These are phyloP conservation scores for Cecropterus lyciades DNA, from an alignment of 1,140 invertebrate species.

Conservation along the genomic window DNA sequence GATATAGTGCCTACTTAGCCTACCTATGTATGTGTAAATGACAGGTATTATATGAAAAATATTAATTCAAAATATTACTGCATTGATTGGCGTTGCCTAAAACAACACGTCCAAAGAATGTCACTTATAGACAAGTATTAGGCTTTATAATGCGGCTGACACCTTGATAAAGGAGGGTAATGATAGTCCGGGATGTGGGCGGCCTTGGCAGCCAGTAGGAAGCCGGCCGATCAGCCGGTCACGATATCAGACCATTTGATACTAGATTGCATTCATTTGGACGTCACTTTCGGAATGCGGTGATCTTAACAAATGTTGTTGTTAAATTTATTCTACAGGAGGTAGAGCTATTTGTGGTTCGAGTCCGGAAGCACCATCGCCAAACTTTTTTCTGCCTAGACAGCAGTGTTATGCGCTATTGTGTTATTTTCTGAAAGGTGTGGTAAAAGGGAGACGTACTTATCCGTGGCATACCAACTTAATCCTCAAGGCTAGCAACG, in stretches of 20 bases:
- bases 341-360: no score
- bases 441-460: no score
- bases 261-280: constrained; percentile 23
- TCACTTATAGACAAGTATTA: constrained; percentile 11
- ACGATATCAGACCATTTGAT: constrained; percentile 35
- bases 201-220: constrained; percentile 39
- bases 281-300: constrained; percentile 20
- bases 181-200: constrained; percentile 38
- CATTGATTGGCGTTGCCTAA: neutral
- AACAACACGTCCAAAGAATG: constrained; percentile 5
- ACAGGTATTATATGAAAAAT: neutral
- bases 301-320: constrained; percentile 15
- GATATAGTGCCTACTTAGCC: no score
- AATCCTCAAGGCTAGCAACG: no score
- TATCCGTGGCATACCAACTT: no score
- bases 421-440: no score
- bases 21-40: no score
- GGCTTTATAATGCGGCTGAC: constrained; percentile 10
- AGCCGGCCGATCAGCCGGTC: constrained; percentile 35
- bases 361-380: no score
- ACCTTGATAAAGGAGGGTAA: constrained; percentile 30
- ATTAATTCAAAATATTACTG: neutral
- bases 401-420: no score
- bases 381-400: no score
- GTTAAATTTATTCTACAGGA: no score